Evolutionary conservation across 2,888 invertebrate genomes (phyloP).

Genomic region (Nemurella pictetii): DNA sequence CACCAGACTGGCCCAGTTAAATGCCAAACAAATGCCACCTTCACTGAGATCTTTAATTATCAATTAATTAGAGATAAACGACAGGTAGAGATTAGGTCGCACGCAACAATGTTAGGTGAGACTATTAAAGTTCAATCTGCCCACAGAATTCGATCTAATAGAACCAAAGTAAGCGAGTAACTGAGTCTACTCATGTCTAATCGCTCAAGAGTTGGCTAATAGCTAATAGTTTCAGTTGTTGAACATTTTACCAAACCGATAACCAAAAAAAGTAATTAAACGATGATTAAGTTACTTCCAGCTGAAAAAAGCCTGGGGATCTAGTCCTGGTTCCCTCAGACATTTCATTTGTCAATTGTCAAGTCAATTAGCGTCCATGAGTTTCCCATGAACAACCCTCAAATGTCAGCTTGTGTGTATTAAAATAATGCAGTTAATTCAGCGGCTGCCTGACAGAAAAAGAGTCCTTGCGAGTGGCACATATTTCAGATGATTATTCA

Average conservation of each 20-base stretch:
- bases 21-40: background rate
- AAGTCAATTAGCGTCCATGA: too few species aligned
- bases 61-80: background rate
- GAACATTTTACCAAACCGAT: too few species aligned
- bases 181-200: too few species aligned
- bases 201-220: too few species aligned
- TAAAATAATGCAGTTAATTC: background rate
- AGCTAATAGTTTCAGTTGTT: too few species aligned
- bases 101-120: background rate
- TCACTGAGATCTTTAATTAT: background rate
- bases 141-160: background rate
- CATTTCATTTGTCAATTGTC: too few species aligned
- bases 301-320: too few species aligned
- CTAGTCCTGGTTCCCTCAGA: too few species aligned
- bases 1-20: background rate
- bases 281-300: too few species aligned
- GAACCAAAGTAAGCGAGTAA: background rate
- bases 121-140: background rate
- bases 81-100: background rate
- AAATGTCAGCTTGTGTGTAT: too few species aligned
- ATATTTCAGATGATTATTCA: background rate
- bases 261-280: too few species aligned
- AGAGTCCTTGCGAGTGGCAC: background rate
- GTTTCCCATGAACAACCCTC: too few species aligned
- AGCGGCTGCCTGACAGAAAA: background rate